A percentile compares a stretch with the other conserved stretches of the same genome.
phyloP scores from a whole-genome alignment of 2,797 vertebrate genomes.

The Spatula versicolor region DNA sequence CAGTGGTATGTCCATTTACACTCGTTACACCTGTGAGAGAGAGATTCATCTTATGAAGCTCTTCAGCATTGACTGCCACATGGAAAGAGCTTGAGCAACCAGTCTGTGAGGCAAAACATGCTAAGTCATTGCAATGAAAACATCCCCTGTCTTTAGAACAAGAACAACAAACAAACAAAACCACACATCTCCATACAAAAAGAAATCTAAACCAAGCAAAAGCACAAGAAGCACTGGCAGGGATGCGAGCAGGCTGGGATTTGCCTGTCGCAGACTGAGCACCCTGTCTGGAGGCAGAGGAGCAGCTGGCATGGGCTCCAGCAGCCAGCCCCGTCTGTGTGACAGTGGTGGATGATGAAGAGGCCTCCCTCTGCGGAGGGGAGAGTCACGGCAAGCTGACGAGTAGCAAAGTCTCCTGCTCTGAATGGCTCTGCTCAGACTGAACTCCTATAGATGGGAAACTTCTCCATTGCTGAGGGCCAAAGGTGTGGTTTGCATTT shows the following conservation, averaged over 20 bases:
- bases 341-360: neutral
- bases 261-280: neutral
- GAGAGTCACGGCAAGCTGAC: fast-evolving
- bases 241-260: neutral
- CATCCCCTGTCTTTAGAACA: neutral
- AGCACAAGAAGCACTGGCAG: neutral
- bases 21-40: neutral
- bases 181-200: neutral
- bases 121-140: neutral
- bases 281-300: neutral
- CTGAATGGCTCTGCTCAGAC: neutral
- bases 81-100: neutral
- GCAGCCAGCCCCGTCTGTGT: neutral
- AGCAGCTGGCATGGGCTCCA: neutral
- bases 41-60: neutral
- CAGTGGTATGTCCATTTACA: neutral
- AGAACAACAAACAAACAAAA: neutral
- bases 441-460: neutral
- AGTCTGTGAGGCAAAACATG: neutral
- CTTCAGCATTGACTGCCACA: neutral
- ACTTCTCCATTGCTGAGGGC: neutral
- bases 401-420: neutral
- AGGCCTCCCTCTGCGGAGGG: neutral
- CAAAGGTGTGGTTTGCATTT: neutral
- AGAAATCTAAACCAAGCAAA: neutral